These are phyloP conservation scores for Xyrauchen texanus DNA, from an alignment of 2,113 vertebrate species.

Conservation along the genomic window DNA sequence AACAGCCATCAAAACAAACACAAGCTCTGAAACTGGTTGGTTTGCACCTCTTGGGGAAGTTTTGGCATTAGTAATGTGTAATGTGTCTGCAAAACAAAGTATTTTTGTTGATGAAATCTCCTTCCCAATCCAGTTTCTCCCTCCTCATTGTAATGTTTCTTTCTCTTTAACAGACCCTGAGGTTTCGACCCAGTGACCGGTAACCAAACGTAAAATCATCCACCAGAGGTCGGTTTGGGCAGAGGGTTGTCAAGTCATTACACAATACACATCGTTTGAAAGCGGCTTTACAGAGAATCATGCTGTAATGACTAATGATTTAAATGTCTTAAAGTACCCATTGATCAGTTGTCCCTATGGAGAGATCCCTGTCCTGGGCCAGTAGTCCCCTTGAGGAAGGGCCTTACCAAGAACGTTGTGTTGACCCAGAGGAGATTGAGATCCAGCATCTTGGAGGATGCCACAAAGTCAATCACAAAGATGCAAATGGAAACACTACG, in stretches of 20 bases:
- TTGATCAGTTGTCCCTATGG: constrained; percentile 49
- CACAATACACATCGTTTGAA: too few relatives aligned
- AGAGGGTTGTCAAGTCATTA: neutral
- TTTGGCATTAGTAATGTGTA: too few relatives aligned
- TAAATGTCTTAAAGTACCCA: too few relatives aligned
- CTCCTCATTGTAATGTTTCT: too few relatives aligned
- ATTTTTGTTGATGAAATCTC: too few relatives aligned
- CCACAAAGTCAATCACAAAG: constrained; percentile 72
- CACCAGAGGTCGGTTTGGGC: constrained; percentile 47
- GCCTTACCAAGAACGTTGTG: constrained; percentile 69
- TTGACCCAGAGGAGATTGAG: constrained; percentile 65
- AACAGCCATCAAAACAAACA: neutral
- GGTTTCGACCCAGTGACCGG: constrained; percentile 58
- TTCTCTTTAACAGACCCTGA: constrained; percentile 47
- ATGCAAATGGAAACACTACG: constrained; percentile 74
- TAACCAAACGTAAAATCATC: constrained; percentile 30
- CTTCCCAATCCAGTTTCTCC: too few relatives aligned
- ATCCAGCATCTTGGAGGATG: constrained; percentile 41
- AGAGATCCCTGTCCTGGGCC: constrained; percentile 54
- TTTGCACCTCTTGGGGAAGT: constrained; percentile 12
- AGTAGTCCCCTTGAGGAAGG: constrained; percentile 67
- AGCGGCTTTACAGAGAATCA: too few relatives aligned
- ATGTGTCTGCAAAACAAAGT: too few relatives aligned
- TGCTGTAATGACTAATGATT: too few relatives aligned
- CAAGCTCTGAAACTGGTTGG: constrained; percentile 15